Evolutionary conservation across 2,113 vertebrate species (phyloP).

Genomic region (Aspidoscelis tigris): DNA sequence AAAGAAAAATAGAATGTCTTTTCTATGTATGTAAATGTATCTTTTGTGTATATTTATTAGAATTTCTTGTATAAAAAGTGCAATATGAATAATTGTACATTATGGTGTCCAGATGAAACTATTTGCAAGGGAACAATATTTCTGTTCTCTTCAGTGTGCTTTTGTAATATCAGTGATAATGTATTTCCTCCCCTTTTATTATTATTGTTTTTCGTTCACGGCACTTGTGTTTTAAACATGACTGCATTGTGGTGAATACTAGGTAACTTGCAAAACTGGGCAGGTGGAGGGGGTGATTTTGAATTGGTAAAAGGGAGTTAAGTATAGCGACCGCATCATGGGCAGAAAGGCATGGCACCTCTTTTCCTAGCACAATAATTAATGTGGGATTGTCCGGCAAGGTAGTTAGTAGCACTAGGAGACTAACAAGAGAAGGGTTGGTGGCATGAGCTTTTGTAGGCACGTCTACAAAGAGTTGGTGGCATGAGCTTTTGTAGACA

Average conservation of each 20-base stretch:
- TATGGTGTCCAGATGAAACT: constrained; percentile 75
- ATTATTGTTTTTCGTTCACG: constrained; percentile 47
- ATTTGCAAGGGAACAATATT: constrained; percentile 45
- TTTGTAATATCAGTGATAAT: constrained; percentile 64
- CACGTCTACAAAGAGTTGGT: too few relatives aligned
- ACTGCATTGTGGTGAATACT: constrained; percentile 63
- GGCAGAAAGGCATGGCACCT: constrained; percentile 43
- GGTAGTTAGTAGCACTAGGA: too few relatives aligned
- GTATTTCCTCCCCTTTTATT: constrained; percentile 42
- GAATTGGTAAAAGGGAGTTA: constrained; percentile 45
- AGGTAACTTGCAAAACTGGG: constrained; percentile 52
- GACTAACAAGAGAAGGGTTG: too few relatives aligned
- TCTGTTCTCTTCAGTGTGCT: constrained; percentile 68
- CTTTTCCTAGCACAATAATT: constrained; percentile 43
- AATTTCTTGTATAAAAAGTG: constrained; percentile 87
- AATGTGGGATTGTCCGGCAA: constrained; percentile 11
- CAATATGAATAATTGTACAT: constrained; percentile 87
- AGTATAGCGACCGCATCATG: constrained; percentile 48
- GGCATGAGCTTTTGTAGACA: too few relatives aligned
- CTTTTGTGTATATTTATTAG: constrained; percentile 97
- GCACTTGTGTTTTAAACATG: constrained; percentile 65
- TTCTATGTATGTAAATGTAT: constrained; percentile 82
- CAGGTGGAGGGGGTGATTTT: constrained; percentile 15
- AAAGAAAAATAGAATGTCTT: constrained; percentile 74
- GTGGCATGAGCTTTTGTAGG: too few relatives aligned